Conservation (phyloP, 2,113 vertebrate species). For the Rhinolophus sinicus region DNA sequence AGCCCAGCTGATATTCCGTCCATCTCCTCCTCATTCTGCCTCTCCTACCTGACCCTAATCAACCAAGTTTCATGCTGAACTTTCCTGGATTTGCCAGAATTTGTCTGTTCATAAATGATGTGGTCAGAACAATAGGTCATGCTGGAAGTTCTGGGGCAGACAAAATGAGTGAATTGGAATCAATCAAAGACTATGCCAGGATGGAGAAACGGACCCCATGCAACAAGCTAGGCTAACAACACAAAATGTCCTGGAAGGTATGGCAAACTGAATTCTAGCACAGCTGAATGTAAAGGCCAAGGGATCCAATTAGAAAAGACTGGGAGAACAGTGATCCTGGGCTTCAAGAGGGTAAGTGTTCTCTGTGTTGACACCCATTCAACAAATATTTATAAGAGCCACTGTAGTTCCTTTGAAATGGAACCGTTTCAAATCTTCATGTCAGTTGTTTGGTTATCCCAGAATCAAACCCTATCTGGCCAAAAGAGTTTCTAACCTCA, state of each 20-base stretch:
- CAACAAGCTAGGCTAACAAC: background rate
- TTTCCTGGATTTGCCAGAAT: background rate
- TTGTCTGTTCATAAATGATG: background rate
- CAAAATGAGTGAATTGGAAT: background rate
- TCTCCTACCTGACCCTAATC: background rate
- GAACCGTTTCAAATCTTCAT: background rate
- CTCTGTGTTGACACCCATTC: background rate
- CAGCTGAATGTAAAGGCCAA: background rate
- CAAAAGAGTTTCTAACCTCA: background rate
- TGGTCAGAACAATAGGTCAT: background rate
- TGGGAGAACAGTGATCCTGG: background rate
- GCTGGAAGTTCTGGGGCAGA: background rate
- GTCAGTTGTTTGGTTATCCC: background rate
- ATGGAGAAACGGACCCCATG: background rate
- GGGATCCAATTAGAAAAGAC: background rate
- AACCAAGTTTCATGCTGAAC: background rate
- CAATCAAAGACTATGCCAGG: background rate
- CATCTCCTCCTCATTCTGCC: background rate
- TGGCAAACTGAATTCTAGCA: background rate
- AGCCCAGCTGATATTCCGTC: background rate
- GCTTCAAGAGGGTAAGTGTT: background rate
- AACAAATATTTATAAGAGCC: background rate
- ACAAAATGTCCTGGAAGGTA: background rate
- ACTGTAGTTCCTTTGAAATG: background rate
- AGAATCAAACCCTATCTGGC: background rate